Evolutionary conservation across 2,888 invertebrate genomes (phyloP).

Genomic region (Caenorhabditis plicata): DNA sequence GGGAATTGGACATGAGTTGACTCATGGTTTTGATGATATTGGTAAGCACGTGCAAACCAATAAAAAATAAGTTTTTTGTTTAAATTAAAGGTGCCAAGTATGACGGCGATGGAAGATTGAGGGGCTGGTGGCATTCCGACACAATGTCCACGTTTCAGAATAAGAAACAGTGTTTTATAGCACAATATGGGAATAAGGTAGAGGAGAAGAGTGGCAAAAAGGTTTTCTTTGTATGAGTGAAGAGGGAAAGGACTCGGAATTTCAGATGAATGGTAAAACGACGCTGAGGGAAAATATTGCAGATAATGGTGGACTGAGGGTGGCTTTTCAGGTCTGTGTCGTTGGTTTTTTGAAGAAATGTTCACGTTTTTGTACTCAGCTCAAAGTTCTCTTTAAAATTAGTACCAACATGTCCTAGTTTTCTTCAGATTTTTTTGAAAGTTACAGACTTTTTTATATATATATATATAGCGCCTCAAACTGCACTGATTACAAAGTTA

Average conservation of each 20-base stretch:
- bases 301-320: slow-evolving; percentile 57
- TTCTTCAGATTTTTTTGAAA: no score
- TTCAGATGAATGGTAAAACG: slow-evolving; percentile 51
- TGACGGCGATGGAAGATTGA: slow-evolving; percentile 53
- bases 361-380: no score
- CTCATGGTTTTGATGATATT: slow-evolving; percentile 61
- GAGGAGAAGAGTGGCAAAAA: slow-evolving; percentile 50
- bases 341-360: no score
- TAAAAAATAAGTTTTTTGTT: background rate
- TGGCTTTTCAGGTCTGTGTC: slow-evolving; percentile 52
- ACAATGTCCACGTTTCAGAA: slow-evolving; percentile 52
- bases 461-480: no score
- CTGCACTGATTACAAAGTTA: no score
- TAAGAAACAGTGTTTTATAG: slow-evolving; percentile 59
- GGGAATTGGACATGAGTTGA: slow-evolving; percentile 61
- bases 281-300: slow-evolving; percentile 62
- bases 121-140: slow-evolving; percentile 55
- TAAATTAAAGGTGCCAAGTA: slow-evolving; percentile 50
- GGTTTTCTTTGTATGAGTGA: no score
- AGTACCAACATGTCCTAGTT: no score
- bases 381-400: no score
- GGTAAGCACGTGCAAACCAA: slow-evolving; percentile 13
- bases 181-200: slow-evolving; percentile 50
- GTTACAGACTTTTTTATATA: no score
- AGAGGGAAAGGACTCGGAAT: slow-evolving; percentile 18